Base-by-base conservation (phyloP, 2,113 vertebrate species). In the Alligator sinensis region DNA sequence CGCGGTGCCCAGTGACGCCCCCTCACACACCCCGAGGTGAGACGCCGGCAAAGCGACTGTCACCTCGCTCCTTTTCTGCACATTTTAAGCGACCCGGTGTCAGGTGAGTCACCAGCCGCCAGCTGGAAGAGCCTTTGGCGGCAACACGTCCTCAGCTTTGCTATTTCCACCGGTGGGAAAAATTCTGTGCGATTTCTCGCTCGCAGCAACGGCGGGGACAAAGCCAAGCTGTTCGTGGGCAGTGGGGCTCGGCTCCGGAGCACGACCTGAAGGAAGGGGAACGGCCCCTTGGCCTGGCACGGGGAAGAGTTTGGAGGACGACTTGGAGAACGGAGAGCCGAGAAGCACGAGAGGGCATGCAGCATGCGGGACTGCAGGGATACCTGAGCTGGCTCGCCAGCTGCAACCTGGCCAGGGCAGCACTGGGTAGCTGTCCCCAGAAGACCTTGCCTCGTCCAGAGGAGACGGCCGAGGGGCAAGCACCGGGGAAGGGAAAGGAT, bases 181-280 rank as follows among this genome's bases (percentile, higher is more conserved):
- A 86, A 86, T 80, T 22, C 83, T 4, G 64, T 0, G 9, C 63
- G 60, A 54, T 92, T 91, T 84, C 91, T 96, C 94, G 90, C 91
- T 90, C 38, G 86, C 90, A 92, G 88, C 84, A 5, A 77, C 0
- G 34, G 13, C 4, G 92, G 89, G 92, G 93, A 96, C 95, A 94
- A 94, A 96, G 96, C 89, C 0, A 89, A 11, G 82, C 34, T 96
- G 96, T 96, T 15, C 11, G 80, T 24, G 82, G 9, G 24, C 66
- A 62, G 85, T 1, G 1, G 2, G 38, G 74, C 90, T 4, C 24
- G 10, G 85, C 24, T 76, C 5, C 54, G 90, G 96, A 96, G 95
- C 82, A 93, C 91, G 96, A 96, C 96, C 95, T 96, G 47, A 47
- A 47, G 47, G 47, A 47, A 47, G 47, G 47, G 47, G 47, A 47